phyloP scores from a whole-genome alignment of 2,113 vertebrate species.

The Paratilapia polleni region DNA sequence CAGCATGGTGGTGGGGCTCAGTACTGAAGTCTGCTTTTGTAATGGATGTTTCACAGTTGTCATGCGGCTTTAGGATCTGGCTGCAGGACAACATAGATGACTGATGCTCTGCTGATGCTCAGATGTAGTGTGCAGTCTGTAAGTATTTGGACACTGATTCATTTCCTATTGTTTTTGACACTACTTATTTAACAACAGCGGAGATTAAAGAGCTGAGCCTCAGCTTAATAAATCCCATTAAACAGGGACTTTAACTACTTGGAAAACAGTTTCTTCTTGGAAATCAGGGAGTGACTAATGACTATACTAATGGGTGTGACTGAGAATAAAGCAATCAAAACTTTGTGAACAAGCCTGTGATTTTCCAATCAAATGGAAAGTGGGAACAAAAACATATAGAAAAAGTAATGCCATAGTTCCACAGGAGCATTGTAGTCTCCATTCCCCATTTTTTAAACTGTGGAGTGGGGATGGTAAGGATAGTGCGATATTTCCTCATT shows the following conservation, averaged over 20 bases:
- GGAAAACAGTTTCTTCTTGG: not conserved
- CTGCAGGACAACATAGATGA: conserved; percentile 39
- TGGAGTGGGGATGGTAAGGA: not conserved
- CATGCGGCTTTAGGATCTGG: conserved; percentile 51
- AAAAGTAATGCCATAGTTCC: not conserved
- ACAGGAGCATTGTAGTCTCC: not conserved
- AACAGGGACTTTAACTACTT: conserved; percentile 2
- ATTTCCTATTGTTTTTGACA: conserved; percentile 26
- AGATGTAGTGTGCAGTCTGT: conserved; percentile 14
- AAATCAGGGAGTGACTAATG: conserved; percentile 8
- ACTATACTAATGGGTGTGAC: not conserved
- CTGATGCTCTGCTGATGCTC: conserved; percentile 28
- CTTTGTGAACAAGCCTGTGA: not conserved
- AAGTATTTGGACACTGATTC: conserved; percentile 39
- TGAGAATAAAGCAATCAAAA: conserved; percentile 9
- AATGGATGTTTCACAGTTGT: conserved; percentile 60
- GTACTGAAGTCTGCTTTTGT: conserved; percentile 52
- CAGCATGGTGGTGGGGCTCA: conserved; percentile 40
- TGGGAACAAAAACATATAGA: not conserved
- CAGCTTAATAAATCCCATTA: conserved; percentile 7
- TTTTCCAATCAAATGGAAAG: not conserved
- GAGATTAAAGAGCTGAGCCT: not conserved
- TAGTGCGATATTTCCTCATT: conserved; percentile 21
- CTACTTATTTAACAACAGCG: not conserved
- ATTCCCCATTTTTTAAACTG: not conserved